phyloP scores from a whole-genome alignment of 2,888 invertebrate species.

The Drosophila putrida region DNA sequence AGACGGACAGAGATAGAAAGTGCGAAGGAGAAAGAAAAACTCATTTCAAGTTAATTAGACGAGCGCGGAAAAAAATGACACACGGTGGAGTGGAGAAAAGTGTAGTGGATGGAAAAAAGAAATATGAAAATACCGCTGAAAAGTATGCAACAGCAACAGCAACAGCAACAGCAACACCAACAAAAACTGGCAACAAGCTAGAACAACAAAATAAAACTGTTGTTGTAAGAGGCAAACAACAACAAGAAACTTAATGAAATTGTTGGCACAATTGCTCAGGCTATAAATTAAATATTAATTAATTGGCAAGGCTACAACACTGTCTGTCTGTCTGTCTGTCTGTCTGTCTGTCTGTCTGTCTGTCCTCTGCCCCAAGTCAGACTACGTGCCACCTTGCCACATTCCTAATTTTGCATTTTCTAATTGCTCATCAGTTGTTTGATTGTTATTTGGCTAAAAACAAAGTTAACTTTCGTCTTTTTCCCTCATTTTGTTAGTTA shows the following conservation, averaged over 20 bases:
- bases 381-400: constrained; percentile 2
- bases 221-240: constrained; percentile 1
- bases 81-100: constrained; percentile 1
- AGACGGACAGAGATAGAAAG: constrained; percentile 13
- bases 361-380: background rate
- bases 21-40: constrained; percentile 38
- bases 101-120: constrained; percentile 19
- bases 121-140: constrained; percentile 21
- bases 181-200: constrained; percentile 4
- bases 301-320: constrained; percentile 54
- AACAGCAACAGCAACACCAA: too few species aligned
- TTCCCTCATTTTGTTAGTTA: constrained; percentile 25
- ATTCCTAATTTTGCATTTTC: constrained; percentile 68
- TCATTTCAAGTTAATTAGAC: constrained; percentile 72
- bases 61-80: constrained; percentile 15
- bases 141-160: constrained; percentile 37
- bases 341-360: too few species aligned
- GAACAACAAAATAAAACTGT: background rate
- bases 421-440: constrained; percentile 71
- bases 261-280: constrained; percentile 51
- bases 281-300: constrained; percentile 79
- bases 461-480: background rate
- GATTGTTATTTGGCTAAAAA: constrained; percentile 49
- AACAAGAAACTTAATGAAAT: constrained; percentile 42
- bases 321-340: too few species aligned